Base-by-base conservation (phyloP, 2,888 invertebrate genomes). In the Sinohyriopsis cumingii region DNA sequence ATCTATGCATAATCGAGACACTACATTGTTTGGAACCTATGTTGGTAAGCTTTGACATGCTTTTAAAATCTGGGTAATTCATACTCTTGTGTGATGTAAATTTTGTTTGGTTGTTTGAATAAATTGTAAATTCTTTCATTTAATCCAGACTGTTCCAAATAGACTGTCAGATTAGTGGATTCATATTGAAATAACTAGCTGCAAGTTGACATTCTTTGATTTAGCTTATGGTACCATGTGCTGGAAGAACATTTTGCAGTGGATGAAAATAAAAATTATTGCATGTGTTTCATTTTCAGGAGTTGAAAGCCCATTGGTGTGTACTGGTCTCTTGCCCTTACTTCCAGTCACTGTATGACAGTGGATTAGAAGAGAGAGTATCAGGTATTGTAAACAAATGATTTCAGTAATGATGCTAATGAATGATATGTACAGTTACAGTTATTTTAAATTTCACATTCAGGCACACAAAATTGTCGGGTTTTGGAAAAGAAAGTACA, bases 261-360 rank as follows among this genome's bases (percentile, higher is more conserved):
- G 33, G 12, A 24, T n/a, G 62, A n/a, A 62, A n/a, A 62, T n/a
- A 25, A 25, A 1, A n/a, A 25, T 22, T 22, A 59, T 18, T 15
- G 22, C 12, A 25, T 15, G 1, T 19, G 18, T 59, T 57, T 69
- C 33, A 56, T 20, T 67, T 78, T 1, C 67, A 86, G 85, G 82
- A 80, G 69, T 73, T 83, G 63, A 82, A 81, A 59, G 84, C 84
- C 55, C 85, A 86, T 65, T 84, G 84, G 85, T 81, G 80, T 75
- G 82, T 86, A 12, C 66, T 86, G 60, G 82, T 84, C 54, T 74
- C 78, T 18, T 86, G 85, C 69, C 85, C 84, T 22, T 86, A 82
- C 67, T 86, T 86, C 71, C 78, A 83, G 76, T 81, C 84, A 18
- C 71, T 86, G 33, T 82, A 84, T 75, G 76, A 83, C 71, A 83